Base-by-base conservation (phyloP, 2,797 vertebrate species). In the Pampus argenteus region DNA sequence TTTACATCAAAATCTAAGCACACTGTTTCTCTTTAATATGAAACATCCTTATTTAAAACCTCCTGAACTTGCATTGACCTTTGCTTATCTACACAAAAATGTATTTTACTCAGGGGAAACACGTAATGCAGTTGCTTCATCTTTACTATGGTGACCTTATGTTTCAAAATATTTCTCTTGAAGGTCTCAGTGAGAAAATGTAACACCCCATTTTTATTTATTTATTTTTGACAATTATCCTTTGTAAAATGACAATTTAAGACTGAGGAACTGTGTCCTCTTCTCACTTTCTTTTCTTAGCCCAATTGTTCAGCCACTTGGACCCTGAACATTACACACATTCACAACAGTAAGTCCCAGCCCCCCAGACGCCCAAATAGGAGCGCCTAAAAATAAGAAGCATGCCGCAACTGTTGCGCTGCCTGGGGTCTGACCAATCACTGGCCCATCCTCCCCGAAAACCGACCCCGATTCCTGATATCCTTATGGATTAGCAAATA, bases 361-460 rank as follows among this genome's bases (percentile, higher is more conserved):
- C 69, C 82, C 76, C 56, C 64, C 65, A 23, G 31, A n/a, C 47
- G 56, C 92, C 89, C 78, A 90, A 91, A 89, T 89, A 83, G 88
- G 93, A 89, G 88, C 51, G 73, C 63, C 93, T 95, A 95, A 95
- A 96, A 96, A 95, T 95, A 95, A 89, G 60, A 40, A 17, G 67
- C 86, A 79, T 84, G 88, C 78, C 84, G 78, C 89, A 90, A 84
- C 85, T 86, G 90, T 88, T 88, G 89, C 76, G 79, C 86, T 72
- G 73, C 70, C 63, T 69, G 49, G 66, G 51, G 71, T 88, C 64
- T 64, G 87, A 80, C 94, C 93, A 94, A 94, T 94, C 90, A 59
- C 82, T 34, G 42, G 13, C 57, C 58, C 66, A 63, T 82, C 70
- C 79, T 86, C 74, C 76, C 34, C 29, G 84, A 88, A 86, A 84